Evolutionary conservation across 2,797 vertebrate species (phyloP).

Genomic region (Helicolenus hilgendorfi): DNA sequence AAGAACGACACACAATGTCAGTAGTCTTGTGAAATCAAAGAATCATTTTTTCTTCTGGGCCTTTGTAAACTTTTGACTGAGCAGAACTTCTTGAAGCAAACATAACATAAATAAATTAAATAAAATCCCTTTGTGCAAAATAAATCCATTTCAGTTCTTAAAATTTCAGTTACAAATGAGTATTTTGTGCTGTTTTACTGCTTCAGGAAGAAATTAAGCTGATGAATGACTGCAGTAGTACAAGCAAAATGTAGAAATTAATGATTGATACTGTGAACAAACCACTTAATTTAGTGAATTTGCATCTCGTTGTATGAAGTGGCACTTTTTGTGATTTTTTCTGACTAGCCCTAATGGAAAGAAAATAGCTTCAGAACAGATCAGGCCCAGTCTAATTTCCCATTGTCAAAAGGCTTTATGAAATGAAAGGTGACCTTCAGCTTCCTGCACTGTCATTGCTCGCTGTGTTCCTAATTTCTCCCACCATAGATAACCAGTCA

Average conservation of each 20-base stretch:
- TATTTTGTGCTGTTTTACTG: background rate
- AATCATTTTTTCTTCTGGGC: background rate
- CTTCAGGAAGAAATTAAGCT: background rate
- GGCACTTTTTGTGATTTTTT: slow-evolving; percentile 83
- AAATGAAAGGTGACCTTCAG: slow-evolving; percentile 85
- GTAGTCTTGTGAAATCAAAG: slow-evolving; percentile 24
- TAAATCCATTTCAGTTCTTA: background rate
- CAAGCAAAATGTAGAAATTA: slow-evolving; percentile 4
- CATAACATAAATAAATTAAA: background rate
- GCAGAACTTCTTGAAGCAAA: slow-evolving; percentile 1
- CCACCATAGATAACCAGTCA: slow-evolving; percentile 58
- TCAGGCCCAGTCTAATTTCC: slow-evolving; percentile 82
- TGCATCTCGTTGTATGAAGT: slow-evolving; percentile 75
- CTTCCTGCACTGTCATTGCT: slow-evolving; percentile 51
- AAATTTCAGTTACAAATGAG: background rate
- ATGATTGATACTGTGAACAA: slow-evolving; percentile 54
- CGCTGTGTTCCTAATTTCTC: slow-evolving; percentile 81
- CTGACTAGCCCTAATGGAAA: slow-evolving; percentile 86
- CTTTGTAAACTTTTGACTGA: slow-evolving; percentile 16
- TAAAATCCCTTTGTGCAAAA: background rate
- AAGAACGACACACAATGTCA: background rate
- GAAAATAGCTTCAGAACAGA: slow-evolving; percentile 85
- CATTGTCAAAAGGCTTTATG: slow-evolving; percentile 77
- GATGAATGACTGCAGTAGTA: background rate
- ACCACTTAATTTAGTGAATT: slow-evolving; percentile 46